Conservation (phyloP, 2,888 invertebrate genomes). For the Conistra vaccinii region DNA sequence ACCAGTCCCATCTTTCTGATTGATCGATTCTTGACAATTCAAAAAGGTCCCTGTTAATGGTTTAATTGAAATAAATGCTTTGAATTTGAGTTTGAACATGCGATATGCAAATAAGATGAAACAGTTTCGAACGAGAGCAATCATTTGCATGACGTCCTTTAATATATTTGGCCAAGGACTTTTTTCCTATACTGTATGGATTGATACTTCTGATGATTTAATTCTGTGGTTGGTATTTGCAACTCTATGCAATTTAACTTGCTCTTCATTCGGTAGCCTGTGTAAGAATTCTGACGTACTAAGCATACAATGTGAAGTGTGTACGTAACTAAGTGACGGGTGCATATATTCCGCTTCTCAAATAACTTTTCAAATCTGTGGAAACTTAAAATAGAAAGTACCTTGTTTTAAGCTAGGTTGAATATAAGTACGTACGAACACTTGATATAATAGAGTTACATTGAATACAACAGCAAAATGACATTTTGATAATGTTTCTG, state of each 20-base stretch:
- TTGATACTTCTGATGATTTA: constrained; percentile 21
- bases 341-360: not conserved
- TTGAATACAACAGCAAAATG: not conserved
- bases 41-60: not conserved
- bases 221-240: constrained; percentile 12
- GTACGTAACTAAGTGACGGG: not conserved
- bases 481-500: not conserved
- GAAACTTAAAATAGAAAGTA: constrained; percentile 10
- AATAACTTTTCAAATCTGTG: not conserved
- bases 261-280: constrained; percentile 32
- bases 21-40: not conserved
- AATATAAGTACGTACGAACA: not conserved
- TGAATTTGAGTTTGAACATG: not conserved
- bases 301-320: constrained; percentile 9
- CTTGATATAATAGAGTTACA: constrained; percentile 3
- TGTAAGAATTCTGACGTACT: constrained; percentile 41
- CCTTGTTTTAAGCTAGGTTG: not conserved
- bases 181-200: not conserved
- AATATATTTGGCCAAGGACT: not conserved
- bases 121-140: not conserved
- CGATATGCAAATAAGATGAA: not conserved
- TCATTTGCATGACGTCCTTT: not conserved
- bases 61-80: not conserved
- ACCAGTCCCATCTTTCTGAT: not conserved
- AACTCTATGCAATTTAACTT: constrained; percentile 53